These are phyloP conservation scores for Marronus borbonicus DNA, from an alignment of 2,888 invertebrate species.

Conservation along the genomic window DNA sequence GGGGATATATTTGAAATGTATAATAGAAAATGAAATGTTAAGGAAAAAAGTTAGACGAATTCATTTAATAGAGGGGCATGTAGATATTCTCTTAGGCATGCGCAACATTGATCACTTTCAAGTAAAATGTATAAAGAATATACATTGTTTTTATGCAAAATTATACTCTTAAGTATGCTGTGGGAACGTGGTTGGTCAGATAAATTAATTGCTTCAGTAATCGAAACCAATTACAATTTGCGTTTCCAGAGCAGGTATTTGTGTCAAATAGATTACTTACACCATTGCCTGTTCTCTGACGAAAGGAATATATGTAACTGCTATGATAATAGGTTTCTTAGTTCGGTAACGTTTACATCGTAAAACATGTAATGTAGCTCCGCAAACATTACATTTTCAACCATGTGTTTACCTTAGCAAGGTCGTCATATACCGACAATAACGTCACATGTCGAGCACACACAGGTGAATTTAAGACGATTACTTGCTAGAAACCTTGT, in stretches of 20 bases:
- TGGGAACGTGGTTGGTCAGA: too few species aligned
- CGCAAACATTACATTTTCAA: conserved; percentile 52
- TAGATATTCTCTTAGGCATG: too few species aligned
- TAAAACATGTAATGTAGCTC: conserved; percentile 1
- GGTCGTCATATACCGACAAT: conserved; percentile 48
- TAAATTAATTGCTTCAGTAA: too few species aligned
- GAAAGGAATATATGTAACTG: conserved; percentile 47
- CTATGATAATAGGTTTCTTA: conserved; percentile 41
- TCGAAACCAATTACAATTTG: background rate
- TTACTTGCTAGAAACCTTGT: conserved; percentile 52
- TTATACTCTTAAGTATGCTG: too few species aligned
- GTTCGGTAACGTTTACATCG: background rate
- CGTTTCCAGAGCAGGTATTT: conserved; percentile 14
- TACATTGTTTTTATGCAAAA: too few species aligned
- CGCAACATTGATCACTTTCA: too few species aligned
- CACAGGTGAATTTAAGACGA: conserved; percentile 44
- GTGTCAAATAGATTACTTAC: conserved; percentile 32
- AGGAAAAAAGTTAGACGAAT: too few species aligned
- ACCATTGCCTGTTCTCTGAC: conserved; percentile 11
- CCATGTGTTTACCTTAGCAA: conserved; percentile 56
- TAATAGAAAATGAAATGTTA: too few species aligned
- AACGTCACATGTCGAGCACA: conserved; percentile 29
- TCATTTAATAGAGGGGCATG: too few species aligned
- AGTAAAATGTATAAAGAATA: too few species aligned
- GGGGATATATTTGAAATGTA: too few species aligned